Base-by-base conservation (phyloP, 35 echinoderm and acorn worm genomes). In the Holothuria glaberrima region DNA sequence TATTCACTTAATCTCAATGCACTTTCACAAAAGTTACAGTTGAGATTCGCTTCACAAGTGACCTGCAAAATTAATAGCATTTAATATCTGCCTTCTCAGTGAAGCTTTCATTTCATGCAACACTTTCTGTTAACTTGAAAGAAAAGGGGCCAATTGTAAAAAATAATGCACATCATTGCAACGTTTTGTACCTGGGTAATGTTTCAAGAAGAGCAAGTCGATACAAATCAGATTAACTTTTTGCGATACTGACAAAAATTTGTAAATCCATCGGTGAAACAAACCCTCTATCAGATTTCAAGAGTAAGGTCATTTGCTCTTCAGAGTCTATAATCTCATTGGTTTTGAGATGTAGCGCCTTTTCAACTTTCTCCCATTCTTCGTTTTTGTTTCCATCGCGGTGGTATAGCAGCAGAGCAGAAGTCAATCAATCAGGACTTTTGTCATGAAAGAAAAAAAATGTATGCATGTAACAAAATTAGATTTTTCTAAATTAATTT, bases 211-310 rank as follows among this genome's bases (percentile, higher is more conserved):
- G 34, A 54, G 33, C 32, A 75, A 75, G 17, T 75, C 71, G 33
- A 34, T 75, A n/a, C 71, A 75, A 75, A 75, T 75, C 44, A 41
- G 71, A 75, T 75, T 38, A 75, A 41, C 71, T 41, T 34, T 75
- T 75, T 75, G 32, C 32, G 71, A 32, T 75, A 38, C 71, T 75
- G 71, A 75, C 44, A 75, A 75, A 75, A 75, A 75, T 75, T 75
- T 75, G 71, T 75, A 41, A 75, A 45, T 32, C 71, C 71, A 75
- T 75, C 31, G 34, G 44, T 41, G 28, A 41, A 75, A 75, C 29
- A 38, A 22, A 75, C 34, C 33, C 71, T 41, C 31, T 75, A 75
- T 75, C 33, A 21, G 44, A 75, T 75, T 41, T 38, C 71, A 38
- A 32, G 21, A 75, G 44, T 32, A 75, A 75, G 71, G 71, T 41